These are phyloP conservation scores for Nibea albiflora DNA, from an alignment of 2,113 vertebrate genomes.

Conservation along the genomic window DNA sequence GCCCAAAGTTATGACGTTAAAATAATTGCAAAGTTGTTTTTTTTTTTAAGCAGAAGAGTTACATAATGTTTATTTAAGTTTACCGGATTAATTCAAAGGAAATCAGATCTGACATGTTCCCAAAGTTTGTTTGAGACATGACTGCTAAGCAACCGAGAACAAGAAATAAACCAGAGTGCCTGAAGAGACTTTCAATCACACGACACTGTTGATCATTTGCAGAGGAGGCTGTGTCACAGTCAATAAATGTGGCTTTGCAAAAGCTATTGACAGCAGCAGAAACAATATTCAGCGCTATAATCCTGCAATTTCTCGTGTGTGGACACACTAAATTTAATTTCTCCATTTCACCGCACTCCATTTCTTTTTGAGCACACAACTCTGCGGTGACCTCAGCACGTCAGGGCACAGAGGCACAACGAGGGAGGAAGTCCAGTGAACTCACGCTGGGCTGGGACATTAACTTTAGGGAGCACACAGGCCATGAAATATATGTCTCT, in stretches of 20 bases:
- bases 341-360: constrained; percentile 28
- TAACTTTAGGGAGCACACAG: constrained; percentile 58
- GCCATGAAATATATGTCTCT: constrained; percentile 69
- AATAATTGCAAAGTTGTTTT: no score
- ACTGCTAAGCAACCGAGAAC: no score
- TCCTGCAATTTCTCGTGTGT: background rate
- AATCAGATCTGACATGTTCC: no score
- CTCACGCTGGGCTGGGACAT: constrained; percentile 64
- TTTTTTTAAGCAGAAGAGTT: no score
- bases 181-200: background rate
- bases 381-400: constrained; percentile 42
- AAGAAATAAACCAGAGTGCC: background rate
- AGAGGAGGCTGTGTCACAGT: background rate
- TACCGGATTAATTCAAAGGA: no score
- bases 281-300: background rate
- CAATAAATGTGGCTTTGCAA: background rate
- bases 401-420: constrained; percentile 35
- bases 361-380: constrained; percentile 29
- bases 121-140: no score
- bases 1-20: no score
- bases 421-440: constrained; percentile 50
- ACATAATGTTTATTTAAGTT: no score
- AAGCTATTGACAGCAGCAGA: background rate
- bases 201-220: background rate
- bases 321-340: background rate